A percentile compares a stretch with the other conserved stretches of the same genome.
Evolutionary conservation across 2,888 invertebrate species (phyloP).

Genomic region (Dione juno): DNA sequence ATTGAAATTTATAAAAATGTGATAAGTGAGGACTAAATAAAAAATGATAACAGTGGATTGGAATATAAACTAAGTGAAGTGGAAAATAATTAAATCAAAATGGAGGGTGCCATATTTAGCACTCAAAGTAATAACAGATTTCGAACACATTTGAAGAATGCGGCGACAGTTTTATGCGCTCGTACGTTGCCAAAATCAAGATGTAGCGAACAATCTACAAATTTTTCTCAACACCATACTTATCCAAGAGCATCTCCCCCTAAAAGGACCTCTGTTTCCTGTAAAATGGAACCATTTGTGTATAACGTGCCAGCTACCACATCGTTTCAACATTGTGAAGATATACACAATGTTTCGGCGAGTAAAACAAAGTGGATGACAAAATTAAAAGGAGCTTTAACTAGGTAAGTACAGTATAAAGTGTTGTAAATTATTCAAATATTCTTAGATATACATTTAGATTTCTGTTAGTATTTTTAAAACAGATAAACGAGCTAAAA

Average conservation of each 20-base stretch:
- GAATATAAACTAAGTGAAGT: constrained; percentile 65
- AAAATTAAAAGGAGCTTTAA: constrained; percentile 70
- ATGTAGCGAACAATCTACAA: constrained; percentile 63
- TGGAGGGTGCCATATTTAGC: constrained; percentile 82
- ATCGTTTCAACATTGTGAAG: constrained; percentile 57
- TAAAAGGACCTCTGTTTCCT: constrained; percentile 68
- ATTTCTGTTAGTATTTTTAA: neutral
- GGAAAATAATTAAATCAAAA: constrained; percentile 52
- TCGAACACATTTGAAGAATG: constrained; percentile 76
- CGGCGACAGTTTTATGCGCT: constrained; percentile 75
- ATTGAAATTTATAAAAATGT: constrained; percentile 21
- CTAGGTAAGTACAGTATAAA: constrained; percentile 61
- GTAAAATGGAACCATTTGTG: constrained; percentile 69
- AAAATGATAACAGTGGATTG: constrained; percentile 62
- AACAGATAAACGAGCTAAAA: neutral
- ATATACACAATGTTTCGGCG: constrained; percentile 55
- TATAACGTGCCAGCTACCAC: constrained; percentile 56
- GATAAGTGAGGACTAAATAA: constrained; percentile 44
- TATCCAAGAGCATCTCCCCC: constrained; percentile 72
- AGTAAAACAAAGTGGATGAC: constrained; percentile 60
- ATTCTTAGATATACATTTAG: too few species aligned
- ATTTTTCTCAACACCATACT: constrained; percentile 71
- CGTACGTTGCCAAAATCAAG: constrained; percentile 78
- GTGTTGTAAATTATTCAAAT: neutral
- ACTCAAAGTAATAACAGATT: constrained; percentile 77